Percentiles rank a stretch among this genome's conserved stretches.
phyloP scores from a whole-genome alignment of 2,797 vertebrate genomes.

The Micropoecilia bifurca region DNA sequence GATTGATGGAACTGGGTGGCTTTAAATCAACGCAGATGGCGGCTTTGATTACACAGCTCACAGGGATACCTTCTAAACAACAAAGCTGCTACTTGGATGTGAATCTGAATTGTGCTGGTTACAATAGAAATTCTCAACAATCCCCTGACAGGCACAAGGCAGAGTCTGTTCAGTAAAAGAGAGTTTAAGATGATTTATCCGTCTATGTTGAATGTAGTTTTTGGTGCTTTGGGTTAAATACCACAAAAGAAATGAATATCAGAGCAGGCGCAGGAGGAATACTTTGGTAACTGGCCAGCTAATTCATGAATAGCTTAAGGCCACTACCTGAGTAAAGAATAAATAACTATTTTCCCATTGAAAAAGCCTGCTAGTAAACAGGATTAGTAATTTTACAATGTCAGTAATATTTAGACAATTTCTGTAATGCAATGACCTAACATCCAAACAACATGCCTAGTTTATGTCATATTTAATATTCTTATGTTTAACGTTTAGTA shows the following conservation, averaged over 20 bases:
- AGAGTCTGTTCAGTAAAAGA: neutral
- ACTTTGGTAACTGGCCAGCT: neutral
- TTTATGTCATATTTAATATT: neutral
- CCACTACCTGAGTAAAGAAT: neutral
- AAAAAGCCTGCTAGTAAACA: neutral
- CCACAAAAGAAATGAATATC: neutral
- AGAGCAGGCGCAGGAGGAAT: neutral
- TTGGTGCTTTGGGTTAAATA: neutral
- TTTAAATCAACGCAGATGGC: conserved; percentile 16
- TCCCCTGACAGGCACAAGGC: neutral
- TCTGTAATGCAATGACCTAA: neutral
- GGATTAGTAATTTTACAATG: neutral
- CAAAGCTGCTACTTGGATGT: neutral
- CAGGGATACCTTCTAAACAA: neutral
- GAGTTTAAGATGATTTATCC: neutral
- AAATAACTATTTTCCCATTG: neutral
- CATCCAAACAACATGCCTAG: neutral
- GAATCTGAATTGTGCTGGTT: conserved; percentile 4
- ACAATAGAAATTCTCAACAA: neutral
- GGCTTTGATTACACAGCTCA: conserved; percentile 19
- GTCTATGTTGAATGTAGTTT: neutral
- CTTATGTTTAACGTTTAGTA: neutral
- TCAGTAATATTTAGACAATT: neutral
- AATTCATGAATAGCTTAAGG: neutral
- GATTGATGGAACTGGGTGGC: conserved; percentile 39